These are phyloP conservation scores for Hypomesus transpacificus DNA, from an alignment of 2,113 vertebrate species.

Conservation along the genomic window DNA sequence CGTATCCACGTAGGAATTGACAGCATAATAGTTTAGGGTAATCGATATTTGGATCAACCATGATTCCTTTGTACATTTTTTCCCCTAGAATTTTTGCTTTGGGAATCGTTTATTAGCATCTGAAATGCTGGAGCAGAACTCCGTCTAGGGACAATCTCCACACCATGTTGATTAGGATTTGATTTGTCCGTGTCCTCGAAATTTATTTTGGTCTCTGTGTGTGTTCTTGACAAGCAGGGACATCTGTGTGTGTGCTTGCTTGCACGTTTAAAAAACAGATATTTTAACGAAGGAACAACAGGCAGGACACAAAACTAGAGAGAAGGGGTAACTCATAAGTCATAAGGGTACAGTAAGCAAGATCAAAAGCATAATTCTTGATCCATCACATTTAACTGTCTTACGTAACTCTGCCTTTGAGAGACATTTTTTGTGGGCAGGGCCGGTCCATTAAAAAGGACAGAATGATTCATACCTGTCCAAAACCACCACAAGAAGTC, in stretches of 20 bases:
- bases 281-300: no score
- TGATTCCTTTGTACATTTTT: no score
- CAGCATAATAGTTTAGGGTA: slow-evolving; percentile 2
- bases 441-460: not conserved
- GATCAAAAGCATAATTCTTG: not conserved
- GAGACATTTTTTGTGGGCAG: not conserved
- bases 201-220: slow-evolving; percentile 20
- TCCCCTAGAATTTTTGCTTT: slow-evolving; percentile 9
- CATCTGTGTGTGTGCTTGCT: no score
- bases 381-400: not conserved
- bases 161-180: slow-evolving; percentile 41
- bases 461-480: slow-evolving; percentile 3
- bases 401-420: not conserved
- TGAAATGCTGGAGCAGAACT: slow-evolving; percentile 7
- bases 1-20: not conserved
- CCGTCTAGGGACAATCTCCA: not conserved
- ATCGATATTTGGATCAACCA: slow-evolving; percentile 8
- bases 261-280: no score
- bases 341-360: not conserved
- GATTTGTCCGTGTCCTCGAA: slow-evolving; percentile 27
- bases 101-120: slow-evolving; percentile 39
- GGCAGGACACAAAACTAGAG: no score
- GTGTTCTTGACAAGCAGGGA: no score
- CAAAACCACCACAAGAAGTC: not conserved
- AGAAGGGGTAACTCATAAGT: no score